phyloP scores from a whole-genome alignment of 2,797 vertebrate species.

The Naso thynnoides region DNA sequence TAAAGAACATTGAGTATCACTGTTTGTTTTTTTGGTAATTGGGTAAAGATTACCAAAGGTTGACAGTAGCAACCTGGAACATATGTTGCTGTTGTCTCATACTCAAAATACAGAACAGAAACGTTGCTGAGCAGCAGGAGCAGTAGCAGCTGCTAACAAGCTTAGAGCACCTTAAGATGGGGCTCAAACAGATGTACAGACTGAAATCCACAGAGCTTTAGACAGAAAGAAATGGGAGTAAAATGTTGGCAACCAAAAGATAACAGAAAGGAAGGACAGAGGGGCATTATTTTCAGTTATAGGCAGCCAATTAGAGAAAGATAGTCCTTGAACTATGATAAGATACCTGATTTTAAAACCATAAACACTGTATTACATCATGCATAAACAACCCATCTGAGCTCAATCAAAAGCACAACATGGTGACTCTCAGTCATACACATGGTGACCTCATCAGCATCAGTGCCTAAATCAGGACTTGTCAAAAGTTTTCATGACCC shows the following conservation, averaged over 20 bases:
- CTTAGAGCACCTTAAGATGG: not conserved
- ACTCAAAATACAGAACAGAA: not conserved
- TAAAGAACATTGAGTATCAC: not conserved
- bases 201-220: not conserved
- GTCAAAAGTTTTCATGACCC: not conserved
- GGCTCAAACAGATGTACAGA: not conserved
- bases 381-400: not conserved
- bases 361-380: not conserved
- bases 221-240: not conserved
- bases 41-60: not conserved
- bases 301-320: not conserved
- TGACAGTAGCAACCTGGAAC: not conserved
- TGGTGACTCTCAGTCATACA: not conserved
- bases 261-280: not conserved
- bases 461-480: not conserved
- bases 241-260: not conserved
- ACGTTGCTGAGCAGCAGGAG: too few species aligned
- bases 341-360: not conserved
- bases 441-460: conserved; percentile 2
- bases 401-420: conserved; percentile 1
- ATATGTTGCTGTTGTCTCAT: too few species aligned
- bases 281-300: not conserved
- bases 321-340: not conserved
- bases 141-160: not conserved
- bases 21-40: not conserved